Percentiles rank a stretch among this genome's conserved stretches.
Evolutionary conservation across 2,888 invertebrate species (phyloP).

Genomic region (Lepidochitona cinerea): DNA sequence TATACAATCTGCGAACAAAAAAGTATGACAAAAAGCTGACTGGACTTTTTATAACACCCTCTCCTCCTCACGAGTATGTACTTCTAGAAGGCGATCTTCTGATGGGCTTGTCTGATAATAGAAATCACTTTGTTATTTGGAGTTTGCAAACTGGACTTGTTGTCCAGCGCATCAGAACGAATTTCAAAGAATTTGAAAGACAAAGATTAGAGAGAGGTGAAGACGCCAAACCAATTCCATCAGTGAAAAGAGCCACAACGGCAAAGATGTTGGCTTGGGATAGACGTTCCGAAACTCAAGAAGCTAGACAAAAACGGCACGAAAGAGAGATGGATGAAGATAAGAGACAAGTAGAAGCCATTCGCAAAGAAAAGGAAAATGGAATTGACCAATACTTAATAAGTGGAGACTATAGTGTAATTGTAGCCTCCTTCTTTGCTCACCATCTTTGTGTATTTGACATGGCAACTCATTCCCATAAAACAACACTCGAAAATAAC

Average conservation of each 20-base stretch:
- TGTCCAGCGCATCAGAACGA: conserved; percentile 55
- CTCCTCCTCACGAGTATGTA: conserved; percentile 63
- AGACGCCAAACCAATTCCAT: neutral
- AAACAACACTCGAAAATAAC: conserved; percentile 59
- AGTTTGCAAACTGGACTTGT: conserved; percentile 59
- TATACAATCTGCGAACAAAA: conserved; percentile 61
- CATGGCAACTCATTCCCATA: conserved; percentile 51
- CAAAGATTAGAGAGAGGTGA: conserved; percentile 16
- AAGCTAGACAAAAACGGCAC: conserved; percentile 46
- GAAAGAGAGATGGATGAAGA: conserved; percentile 53
- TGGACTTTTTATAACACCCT: conserved; percentile 61
- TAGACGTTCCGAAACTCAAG: conserved; percentile 52
- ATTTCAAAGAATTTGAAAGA: conserved; percentile 47
- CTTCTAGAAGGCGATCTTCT: conserved; percentile 60
- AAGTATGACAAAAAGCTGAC: conserved; percentile 57
- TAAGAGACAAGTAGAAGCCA: conserved; percentile 44
- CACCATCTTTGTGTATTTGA: conserved; percentile 68
- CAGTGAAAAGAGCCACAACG: conserved; percentile 35
- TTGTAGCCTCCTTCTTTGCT: conserved; percentile 67
- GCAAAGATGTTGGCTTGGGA: conserved; percentile 67
- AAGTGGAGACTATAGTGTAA: conserved; percentile 57
- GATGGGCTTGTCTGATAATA: conserved; percentile 63
- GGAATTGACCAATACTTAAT: conserved; percentile 63
- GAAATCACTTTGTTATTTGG: conserved; percentile 67
- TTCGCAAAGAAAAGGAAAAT: conserved; percentile 63